Evolutionary conservation across 2,113 vertebrate genomes (phyloP), one percentile per base, ranked within the genome.

Genomic region (Grus americana): DNA sequence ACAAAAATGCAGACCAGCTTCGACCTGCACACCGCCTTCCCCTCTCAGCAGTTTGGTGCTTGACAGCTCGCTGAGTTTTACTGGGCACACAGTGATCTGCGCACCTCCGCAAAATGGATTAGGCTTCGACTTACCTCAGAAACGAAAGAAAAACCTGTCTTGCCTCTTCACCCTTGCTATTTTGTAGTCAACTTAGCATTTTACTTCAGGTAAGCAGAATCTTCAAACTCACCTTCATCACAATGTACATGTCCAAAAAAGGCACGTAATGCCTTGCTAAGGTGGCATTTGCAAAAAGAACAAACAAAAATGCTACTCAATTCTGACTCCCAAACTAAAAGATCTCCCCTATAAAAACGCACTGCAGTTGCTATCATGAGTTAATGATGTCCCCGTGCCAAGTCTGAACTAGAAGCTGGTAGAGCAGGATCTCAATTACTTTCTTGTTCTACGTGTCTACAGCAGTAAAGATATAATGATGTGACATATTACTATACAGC

Each of bases 361-460:
- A 57, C 36, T 78, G 46, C 10, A 90, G 44, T 40, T 88, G 50
- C 52, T 74, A 22, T 67, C 50, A 47, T 22, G 67, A 92, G 68
- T 63, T 74, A 23, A 63, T 3, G 21, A 71, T 3, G 27, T 79
- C 34, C 50, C 71, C 52, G n/a, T 59, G 84, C 84, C 68, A 74
- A 93, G 80, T 40, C 65, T 9, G 21, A 70, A 85, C 36, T 55
- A 63, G 16, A 84, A 68, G 73, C 9, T 11, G 16, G 32, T 32
- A 85, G 65, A 79, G 73, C 73, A 65, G 36, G 14, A 86, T 90
- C 79, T 94, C 88, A 68, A 15, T 80, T 93, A 90, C 88, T 76
- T 79, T 52, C 74, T 75, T 11, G 2, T 75, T 70, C 75, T 86
- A 52, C 0, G 0, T 76, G 70, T n/a, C 80, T 94, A 65, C 66